Conservation (phyloP, 2,797 vertebrate genomes). For the Scolopax rusticola region DNA sequence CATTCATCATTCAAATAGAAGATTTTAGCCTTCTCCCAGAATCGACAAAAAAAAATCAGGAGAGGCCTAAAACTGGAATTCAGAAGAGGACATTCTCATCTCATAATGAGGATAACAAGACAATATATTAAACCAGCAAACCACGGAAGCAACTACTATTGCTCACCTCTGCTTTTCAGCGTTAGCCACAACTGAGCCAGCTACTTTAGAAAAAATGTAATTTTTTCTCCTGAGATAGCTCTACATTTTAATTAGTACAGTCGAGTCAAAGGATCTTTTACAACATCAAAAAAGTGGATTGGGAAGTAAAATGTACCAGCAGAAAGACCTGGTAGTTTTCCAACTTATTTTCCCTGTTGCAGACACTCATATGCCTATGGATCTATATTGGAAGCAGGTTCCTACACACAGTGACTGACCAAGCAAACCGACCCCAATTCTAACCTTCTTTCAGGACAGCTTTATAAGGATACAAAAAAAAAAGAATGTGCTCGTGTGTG, state of each 20-base stretch:
- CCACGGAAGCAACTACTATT: not conserved
- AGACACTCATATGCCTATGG: not conserved
- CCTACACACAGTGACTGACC: not conserved
- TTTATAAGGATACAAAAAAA: not conserved
- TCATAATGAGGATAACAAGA: not conserved
- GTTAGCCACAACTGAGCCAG: not conserved
- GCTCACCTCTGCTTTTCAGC: not conserved
- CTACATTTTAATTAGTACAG: not conserved
- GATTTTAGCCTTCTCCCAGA: not conserved
- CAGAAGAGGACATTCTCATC: not conserved
- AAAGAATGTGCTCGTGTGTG: not conserved
- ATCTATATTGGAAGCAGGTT: not conserved
- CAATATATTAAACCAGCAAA: not conserved
- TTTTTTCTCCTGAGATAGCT: not conserved
- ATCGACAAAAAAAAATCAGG: not conserved
- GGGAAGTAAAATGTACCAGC: not conserved
- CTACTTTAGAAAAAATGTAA: accelerated
- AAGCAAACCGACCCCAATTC: not conserved
- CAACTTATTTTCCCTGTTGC: not conserved
- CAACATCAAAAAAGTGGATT: not conserved
- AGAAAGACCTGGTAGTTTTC: not conserved
- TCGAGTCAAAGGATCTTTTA: not conserved
- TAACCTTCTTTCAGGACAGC: not conserved
- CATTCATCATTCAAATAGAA: not conserved
- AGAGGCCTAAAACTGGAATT: not conserved